Evolutionary conservation across 2,888 invertebrate species (phyloP).

Genomic region (Cosmopolites sordidus): DNA sequence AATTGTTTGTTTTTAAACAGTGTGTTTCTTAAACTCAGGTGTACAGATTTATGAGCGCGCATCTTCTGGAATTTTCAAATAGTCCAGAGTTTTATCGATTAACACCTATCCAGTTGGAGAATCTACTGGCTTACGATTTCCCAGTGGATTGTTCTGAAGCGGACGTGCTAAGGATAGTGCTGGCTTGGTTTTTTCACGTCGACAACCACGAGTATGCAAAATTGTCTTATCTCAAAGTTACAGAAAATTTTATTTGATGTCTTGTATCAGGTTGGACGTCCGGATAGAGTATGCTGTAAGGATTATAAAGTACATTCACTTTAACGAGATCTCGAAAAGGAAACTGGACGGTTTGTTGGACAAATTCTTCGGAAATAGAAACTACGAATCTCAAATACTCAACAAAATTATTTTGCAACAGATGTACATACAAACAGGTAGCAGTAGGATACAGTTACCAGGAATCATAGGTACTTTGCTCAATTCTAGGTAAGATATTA

Average conservation of each 20-base stretch:
- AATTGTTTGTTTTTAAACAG: too few species aligned
- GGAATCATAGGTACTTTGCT: constrained; percentile 41
- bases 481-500: constrained; percentile 53
- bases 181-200: constrained; percentile 57
- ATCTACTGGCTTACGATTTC: constrained; percentile 60
- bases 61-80: constrained; percentile 58
- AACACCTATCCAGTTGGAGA: constrained; percentile 57
- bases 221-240: too few species aligned
- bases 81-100: constrained; percentile 59
- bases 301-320: constrained; percentile 50
- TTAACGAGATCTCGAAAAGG: constrained; percentile 47
- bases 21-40: too few species aligned
- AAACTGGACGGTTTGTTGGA: constrained; percentile 39
- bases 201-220: constrained; percentile 41
- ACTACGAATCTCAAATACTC: constrained; percentile 40
- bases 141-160: constrained; percentile 66
- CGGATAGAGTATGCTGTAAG: constrained; percentile 46
- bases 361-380: constrained; percentile 36
- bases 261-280: constrained; percentile 41
- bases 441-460: constrained; percentile 3
- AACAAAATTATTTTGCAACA: constrained; percentile 46
- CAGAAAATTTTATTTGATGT: neutral
- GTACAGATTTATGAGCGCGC: constrained; percentile 62
- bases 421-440: constrained; percentile 37
- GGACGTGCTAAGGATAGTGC: constrained; percentile 56